phyloP scores from a whole-genome alignment of 2,888 invertebrate species.

The Drosophila putrida region DNA sequence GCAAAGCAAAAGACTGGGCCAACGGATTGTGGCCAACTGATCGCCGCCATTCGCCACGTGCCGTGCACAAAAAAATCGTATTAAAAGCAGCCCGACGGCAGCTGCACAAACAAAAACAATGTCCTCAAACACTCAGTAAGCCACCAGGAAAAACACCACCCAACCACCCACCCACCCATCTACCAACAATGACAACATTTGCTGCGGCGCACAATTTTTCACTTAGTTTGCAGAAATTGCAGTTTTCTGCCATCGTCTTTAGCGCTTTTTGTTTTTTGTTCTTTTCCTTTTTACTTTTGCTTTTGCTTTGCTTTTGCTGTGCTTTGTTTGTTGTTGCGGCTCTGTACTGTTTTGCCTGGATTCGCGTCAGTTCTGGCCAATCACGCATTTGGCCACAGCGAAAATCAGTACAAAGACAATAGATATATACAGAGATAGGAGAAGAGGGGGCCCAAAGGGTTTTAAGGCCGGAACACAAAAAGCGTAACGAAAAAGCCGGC shows the following conservation, averaged over 20 bases:
- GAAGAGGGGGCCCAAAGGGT: background rate
- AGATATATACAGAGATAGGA: constrained; percentile 8
- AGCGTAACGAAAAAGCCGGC: constrained; percentile 41
- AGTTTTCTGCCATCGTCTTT: constrained; percentile 43
- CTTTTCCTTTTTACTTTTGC: constrained; percentile 42
- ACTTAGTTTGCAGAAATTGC: constrained; percentile 60
- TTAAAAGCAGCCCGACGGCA: constrained; percentile 51
- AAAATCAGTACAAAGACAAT: constrained; percentile 38
- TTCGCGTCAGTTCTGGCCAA: constrained; percentile 61
- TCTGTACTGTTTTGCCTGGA: constrained; percentile 37
- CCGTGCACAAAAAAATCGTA: constrained; percentile 49
- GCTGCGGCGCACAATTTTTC: constrained; percentile 60
- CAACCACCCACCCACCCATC: constrained; percentile 8
- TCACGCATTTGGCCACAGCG: constrained; percentile 68
- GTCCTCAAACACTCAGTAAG: constrained; percentile 12
- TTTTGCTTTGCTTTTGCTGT: constrained; percentile 26
- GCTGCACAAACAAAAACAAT: constrained; percentile 62
- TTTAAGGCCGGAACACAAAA: constrained; percentile 48
- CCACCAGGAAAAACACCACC: constrained; percentile 14
- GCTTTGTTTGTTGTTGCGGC: constrained; percentile 43
- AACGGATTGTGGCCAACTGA: constrained; percentile 45
- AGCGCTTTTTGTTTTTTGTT: constrained; percentile 14
- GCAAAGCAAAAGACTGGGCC: constrained; percentile 29
- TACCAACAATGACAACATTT: constrained; percentile 56
- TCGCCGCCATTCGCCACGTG: constrained; percentile 49